Evolutionary conservation across 1,140 invertebrate genomes (phyloP).

Genomic region (Dendroctonus ponderosae): DNA sequence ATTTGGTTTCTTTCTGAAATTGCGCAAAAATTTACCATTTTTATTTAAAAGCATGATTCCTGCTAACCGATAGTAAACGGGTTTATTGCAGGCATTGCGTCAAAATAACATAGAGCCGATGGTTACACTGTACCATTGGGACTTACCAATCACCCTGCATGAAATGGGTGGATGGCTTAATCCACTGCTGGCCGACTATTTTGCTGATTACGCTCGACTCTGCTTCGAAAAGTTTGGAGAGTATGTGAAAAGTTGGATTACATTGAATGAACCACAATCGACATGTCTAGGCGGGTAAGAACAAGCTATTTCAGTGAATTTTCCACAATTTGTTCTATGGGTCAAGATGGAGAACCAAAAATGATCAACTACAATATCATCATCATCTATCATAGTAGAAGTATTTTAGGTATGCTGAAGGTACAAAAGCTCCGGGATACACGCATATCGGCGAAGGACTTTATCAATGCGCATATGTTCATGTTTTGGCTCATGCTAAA

Average conservation of each 20-base stretch:
- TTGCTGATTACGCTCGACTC: conserved; percentile 47
- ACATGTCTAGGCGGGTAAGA: conserved; percentile 26
- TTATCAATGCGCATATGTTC: conserved; percentile 52
- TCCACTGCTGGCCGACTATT: conserved; percentile 28
- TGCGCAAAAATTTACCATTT: background rate
- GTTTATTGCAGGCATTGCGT: conserved; percentile 52
- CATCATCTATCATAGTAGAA: background rate
- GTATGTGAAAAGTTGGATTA: conserved; percentile 38
- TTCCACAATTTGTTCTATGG: background rate
- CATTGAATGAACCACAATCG: conserved; percentile 48
- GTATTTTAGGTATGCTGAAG: conserved; percentile 26
- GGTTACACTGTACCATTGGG: conserved; percentile 53
- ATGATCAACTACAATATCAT: background rate
- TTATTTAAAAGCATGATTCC: background rate
- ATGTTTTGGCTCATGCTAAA: conserved; percentile 51
- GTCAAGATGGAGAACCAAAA: background rate
- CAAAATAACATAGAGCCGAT: conserved; percentile 62
- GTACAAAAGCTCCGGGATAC: conserved; percentile 31
- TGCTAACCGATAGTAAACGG: background rate
- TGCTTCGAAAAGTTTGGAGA: conserved; percentile 35
- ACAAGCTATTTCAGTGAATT: background rate
- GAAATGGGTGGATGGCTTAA: conserved; percentile 47
- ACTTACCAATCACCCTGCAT: conserved; percentile 44
- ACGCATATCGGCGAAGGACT: conserved; percentile 42
- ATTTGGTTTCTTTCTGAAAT: too few relatives aligned